These are phyloP conservation scores for Entomobrya multifasciata DNA, from an alignment of 2,888 invertebrate species.

Conservation along the genomic window DNA sequence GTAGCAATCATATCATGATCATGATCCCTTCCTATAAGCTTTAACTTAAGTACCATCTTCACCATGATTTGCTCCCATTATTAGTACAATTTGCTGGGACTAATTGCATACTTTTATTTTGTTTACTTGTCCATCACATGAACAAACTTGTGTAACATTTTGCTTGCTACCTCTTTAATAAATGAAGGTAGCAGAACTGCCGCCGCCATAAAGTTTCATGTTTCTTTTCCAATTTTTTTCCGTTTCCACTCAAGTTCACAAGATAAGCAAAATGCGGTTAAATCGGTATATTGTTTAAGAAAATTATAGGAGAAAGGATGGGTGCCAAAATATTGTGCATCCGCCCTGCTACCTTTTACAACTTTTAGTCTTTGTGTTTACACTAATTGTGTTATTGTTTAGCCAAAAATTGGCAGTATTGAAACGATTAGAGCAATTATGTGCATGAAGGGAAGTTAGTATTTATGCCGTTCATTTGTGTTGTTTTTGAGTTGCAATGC, in stretches of 20 bases:
- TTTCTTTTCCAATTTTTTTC: too few species aligned
- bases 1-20: too few species aligned
- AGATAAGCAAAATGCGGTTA: neutral
- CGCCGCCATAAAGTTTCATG: conserved; percentile 14
- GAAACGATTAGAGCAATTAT: neutral
- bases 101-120: neutral
- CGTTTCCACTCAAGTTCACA: conserved; percentile 16
- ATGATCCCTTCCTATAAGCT: conserved; percentile 36
- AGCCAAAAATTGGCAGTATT: neutral
- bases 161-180: neutral
- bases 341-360: neutral
- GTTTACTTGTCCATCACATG: neutral
- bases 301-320: conserved; percentile 50
- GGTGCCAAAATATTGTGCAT: conserved; percentile 39
- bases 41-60: conserved; percentile 4
- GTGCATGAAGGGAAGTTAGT: neutral
- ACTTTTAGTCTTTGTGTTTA: neutral
- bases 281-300: conserved; percentile 20
- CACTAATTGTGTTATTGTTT: neutral
- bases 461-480: too few species aligned
- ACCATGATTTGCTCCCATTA: conserved; percentile 6
- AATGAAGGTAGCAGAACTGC: conserved; percentile 42
- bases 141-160: neutral
- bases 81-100: conserved; percentile 2
- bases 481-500: too few species aligned